Evolutionary conservation across 2,888 invertebrate genomes (phyloP), one percentile per base, ranked within the genome.

Genomic region (Microctonus hyperodae): DNA sequence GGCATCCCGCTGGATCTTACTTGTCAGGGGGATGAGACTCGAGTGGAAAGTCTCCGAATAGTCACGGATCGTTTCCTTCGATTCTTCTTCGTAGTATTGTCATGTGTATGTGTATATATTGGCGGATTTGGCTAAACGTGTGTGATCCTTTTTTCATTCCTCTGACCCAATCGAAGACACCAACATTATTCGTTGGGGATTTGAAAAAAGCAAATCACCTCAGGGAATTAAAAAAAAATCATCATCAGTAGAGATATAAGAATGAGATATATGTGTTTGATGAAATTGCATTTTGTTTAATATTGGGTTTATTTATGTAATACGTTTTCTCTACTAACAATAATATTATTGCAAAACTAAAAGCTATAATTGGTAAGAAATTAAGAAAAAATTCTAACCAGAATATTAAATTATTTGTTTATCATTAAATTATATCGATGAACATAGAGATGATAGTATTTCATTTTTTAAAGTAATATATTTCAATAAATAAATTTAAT

Each of bases 41-140:
- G 59, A 58, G 40, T 67, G 28, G 53, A 67, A 58, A 28, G 33
- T 53, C 35, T 16, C 33, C 28, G 67, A 60, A 64, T 59, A 64
- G 68, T 68, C 64, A 68, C 60, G 68, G 68, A 61, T 68, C 61
- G 68, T 66, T 67, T 59, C 50, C 44, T 51, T 22, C 66, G 10
- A 48, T 35, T 56, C 57, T 50, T 51, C 25, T 48, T 35, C 23
- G 37, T 44, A 16, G 44, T 40, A 1, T 59, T n/a, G 44, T 60
- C 60, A 11, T 58, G 23, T 11, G 40, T 5, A 7, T n/a, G 44
- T 61, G 13, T 51, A 7, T 44, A 7, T 44, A 16, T 44, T n/a
- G 37, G 28, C 25, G 53, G n/a, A 28, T 28, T 53, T 55, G 25
- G 10, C 13, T 55, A 16, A 33, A 31, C 11, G 31, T 16, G 31